Conservation (phyloP, 2,888 invertebrate genomes). For the Biston stratarius region DNA sequence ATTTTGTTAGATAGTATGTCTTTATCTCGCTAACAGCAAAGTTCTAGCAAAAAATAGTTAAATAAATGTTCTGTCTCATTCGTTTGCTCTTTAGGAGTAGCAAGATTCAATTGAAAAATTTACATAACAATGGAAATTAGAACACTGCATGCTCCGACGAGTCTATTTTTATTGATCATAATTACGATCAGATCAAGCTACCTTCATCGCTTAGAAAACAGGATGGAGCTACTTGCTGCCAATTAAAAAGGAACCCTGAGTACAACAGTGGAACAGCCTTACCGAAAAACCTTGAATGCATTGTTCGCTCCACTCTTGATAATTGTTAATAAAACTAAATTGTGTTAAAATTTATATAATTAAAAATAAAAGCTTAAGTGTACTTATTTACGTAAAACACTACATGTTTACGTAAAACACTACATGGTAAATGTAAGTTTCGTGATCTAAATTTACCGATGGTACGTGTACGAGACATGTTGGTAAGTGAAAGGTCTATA, state of each 20-base stretch:
- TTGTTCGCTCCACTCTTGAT: constrained; percentile 34
- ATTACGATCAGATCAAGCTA: constrained; percentile 20
- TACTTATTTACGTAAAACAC: constrained; percentile 22
- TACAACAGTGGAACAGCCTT: constrained; percentile 26
- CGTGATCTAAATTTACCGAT: constrained; percentile 9
- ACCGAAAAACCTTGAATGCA: constrained; percentile 41
- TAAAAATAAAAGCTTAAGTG: constrained; percentile 24
- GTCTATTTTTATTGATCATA: constrained; percentile 16
- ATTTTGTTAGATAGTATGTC: too few relatives aligned
- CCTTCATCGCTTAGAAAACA: constrained; percentile 19
- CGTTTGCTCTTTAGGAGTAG: too few relatives aligned
- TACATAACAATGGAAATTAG: constrained; percentile 20
- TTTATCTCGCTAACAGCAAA: too few relatives aligned
- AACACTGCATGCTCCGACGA: constrained; percentile 24
- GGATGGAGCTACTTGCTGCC: constrained; percentile 18
- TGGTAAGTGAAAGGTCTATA: too few relatives aligned
- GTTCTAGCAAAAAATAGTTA: too few relatives aligned
- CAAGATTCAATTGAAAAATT: too few relatives aligned
- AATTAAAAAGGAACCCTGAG: constrained; percentile 32
- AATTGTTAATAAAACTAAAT: constrained; percentile 48
- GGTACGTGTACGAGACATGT: background rate
- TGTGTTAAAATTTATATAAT: constrained; percentile 34
- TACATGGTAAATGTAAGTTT: constrained; percentile 18
- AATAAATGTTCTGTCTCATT: too few relatives aligned
- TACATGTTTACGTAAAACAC: constrained; percentile 10